Base-by-base conservation (phyloP, 92 coral and sea anemone genomes). In the Phenganax marumi region DNA sequence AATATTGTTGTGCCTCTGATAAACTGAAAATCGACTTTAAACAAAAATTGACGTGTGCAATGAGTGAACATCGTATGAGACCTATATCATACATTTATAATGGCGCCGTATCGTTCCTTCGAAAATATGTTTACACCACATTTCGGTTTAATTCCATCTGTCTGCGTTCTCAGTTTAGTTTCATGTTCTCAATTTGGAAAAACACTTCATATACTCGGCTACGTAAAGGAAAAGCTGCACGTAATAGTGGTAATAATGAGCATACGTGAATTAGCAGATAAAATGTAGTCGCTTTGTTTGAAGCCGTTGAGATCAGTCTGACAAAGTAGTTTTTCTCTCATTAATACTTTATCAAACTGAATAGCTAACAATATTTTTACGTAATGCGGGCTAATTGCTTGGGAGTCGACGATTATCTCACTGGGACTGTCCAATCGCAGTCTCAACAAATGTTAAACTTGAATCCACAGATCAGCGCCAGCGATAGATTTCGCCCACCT, bases 381-480 rank as follows among this genome's bases (percentile, higher is more conserved):
- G 26, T 58, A 70, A 60, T 33, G 60, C 81, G 70, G 63, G 51
- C 19, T 77, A 13, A 58, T 25, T 19, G 3, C 18, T 60, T 10
- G 71, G 6, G 17, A 21, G 70, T 64, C 70, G 16, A 10, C 17
- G 56, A 33, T 62, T 26, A 25, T 33, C 68, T 76, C 81, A 23
- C 55, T 49, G 24, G 16, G 39, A 24, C 57, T 77, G 71, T 16
- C 82, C 82, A 77, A 77, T 77, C 48, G 52, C 19, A 21, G n/a
- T 48, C 23, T 10, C 12, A 77, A 25, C 65, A 39, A n/a, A 10
- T 21, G 7, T 13, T n/a, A 46, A 12, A 8, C 82, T 77, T 33
- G 21, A 19, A 55, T 68, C 24, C 10, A 76, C 24, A 58, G 25
- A 46, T 62, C 24, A n/a, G 39, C 82, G 23, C 68, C 47, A 48